These are phyloP conservation scores for Melanotaenia trifasciata DNA, from an alignment of 2,797 vertebrate species.

Conservation along the genomic window DNA sequence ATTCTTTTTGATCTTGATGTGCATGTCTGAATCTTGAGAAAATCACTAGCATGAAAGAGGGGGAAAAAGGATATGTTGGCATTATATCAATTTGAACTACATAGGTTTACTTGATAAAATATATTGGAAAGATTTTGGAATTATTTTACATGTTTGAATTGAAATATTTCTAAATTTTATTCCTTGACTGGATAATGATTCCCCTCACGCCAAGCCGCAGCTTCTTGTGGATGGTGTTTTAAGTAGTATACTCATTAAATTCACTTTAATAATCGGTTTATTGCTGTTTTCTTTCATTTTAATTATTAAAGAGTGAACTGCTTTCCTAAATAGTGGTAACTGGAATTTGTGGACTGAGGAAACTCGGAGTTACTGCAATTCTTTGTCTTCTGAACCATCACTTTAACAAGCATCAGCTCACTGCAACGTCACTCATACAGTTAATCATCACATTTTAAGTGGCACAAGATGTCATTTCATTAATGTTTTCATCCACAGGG, in stretches of 20 bases:
- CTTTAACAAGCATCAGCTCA: conserved; percentile 22
- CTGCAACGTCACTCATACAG: conserved; percentile 12
- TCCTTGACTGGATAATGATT: background rate
- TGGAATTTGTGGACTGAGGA: background rate
- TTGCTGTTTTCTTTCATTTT: background rate
- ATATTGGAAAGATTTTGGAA: background rate
- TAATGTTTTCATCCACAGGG: conserved; percentile 19
- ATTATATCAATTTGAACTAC: conserved; percentile 4
- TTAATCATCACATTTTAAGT: conserved; percentile 31
- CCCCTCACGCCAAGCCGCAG: too few species aligned
- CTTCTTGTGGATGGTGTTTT: background rate
- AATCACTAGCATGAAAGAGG: background rate
- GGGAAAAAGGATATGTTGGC: background rate
- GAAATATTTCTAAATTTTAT: background rate
- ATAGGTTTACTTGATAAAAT: background rate
- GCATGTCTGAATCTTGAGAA: conserved; percentile 6
- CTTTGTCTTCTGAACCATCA: background rate
- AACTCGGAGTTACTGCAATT: background rate
- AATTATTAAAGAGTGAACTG: background rate
- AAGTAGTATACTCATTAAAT: background rate
- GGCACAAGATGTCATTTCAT: conserved; percentile 39
- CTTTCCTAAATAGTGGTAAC: background rate
- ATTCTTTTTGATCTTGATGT: conserved; percentile 32
- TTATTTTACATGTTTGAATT: background rate
- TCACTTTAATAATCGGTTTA: background rate